Evolutionary conservation across 2,888 invertebrate species (phyloP), one percentile per base, ranked within the genome.

Genomic region (Didymodactylos carnosus): DNA sequence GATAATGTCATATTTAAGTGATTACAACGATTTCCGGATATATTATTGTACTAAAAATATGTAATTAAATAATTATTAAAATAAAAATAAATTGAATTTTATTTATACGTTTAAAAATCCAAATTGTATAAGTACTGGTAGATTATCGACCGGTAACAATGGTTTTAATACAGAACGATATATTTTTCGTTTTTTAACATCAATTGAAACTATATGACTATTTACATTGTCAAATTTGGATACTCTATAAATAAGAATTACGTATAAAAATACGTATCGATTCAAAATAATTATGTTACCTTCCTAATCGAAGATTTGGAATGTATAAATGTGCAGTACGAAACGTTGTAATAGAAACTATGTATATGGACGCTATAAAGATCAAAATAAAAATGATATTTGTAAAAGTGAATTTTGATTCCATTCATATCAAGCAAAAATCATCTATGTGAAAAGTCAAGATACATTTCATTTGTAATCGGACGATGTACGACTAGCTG

Each of bases 11-110:
- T 39, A 27, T 49, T 35, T 6, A 74, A 39, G 27, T 74, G 69
- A 35, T 71, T 71, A 71, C 74, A 74, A 39, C 43, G 27, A 39
- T 62, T 69, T 41, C 53, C 74, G 2, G 74, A 74, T 39, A 71
- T 74, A 72, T 74, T 74, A 39, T 46, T 53, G 29, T 71, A 53
- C 74, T 71, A 43, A 35, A 25, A 25, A 23, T 16, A 25, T 70
- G 16, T 5, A 6, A 19, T 62, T 62, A 8, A 19, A 19, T 35
- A 27, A n/a, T 19, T 25, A 16, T 11, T 35, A 19, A 35, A 19
- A 19, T 0, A 11, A 16, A 19, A 19, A 19, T n/a, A n/a, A n/a
- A n/a, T n/a, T n/a, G n/a, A n/a, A n/a, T n/a, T n/a, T n/a, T n/a
- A n/a, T n/a, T 19, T 35, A n/a, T 35, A 62, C 62, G 3, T 62